Percentiles rank a stretch among this genome's conserved stretches.
Conservation (phyloP, 2,113 vertebrate species). For the Ceyx margarethae region DNA sequence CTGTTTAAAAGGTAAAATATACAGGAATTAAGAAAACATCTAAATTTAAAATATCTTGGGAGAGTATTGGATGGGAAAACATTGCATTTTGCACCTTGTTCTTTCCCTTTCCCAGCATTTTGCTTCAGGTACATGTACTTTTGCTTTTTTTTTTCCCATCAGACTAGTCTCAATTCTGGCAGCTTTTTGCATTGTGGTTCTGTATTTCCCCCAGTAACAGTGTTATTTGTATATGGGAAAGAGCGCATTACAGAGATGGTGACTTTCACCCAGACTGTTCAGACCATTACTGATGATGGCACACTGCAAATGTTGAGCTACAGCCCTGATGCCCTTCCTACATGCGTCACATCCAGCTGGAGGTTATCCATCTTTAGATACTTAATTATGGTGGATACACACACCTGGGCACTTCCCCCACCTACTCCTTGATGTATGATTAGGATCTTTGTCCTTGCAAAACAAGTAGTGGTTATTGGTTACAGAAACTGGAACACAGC, state of each 20-base stretch:
- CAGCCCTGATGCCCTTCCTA: background rate
- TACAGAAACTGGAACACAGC: background rate
- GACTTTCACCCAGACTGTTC: background rate
- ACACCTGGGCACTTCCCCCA: background rate
- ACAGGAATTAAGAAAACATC: background rate
- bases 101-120: background rate
- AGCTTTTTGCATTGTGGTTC: background rate
- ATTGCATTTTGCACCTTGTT: background rate
- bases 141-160: background rate
- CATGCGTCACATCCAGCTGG: fast-evolving
- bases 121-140: background rate
- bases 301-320: fast-evolving
- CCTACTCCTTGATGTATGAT: background rate
- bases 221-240: background rate
- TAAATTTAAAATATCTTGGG: background rate
- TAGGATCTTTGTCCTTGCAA: background rate
- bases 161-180: background rate
- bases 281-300: fast-evolving
- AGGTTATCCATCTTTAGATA: background rate
- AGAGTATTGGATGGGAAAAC: background rate
- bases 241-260: background rate
- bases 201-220: background rate
- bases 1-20: background rate
- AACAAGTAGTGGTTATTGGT: background rate
- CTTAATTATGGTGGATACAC: too few relatives aligned